A percentile compares a stretch with the other conserved stretches of the same genome.
These are phyloP conservation scores for Loripinus fragilis DNA, from an alignment of 2,888 invertebrate genomes.

Conservation along the genomic window DNA sequence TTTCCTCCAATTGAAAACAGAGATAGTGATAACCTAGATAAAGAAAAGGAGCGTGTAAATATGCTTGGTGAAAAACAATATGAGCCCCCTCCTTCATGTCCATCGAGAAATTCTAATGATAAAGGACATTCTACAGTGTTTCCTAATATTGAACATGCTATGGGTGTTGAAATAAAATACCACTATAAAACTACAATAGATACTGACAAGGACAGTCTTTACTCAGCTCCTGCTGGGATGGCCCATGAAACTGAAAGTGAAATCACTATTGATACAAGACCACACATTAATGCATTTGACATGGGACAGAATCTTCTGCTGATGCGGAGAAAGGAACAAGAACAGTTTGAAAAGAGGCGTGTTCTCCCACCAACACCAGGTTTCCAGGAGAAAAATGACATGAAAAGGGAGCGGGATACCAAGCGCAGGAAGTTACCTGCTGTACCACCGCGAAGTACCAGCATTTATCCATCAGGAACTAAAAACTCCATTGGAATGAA, in stretches of 20 bases:
- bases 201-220: slow-evolving; percentile 43
- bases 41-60: slow-evolving; percentile 38
- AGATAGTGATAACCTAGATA: neutral
- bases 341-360: slow-evolving; percentile 32
- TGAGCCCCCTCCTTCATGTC: neutral
- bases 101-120: slow-evolving; percentile 1
- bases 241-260: slow-evolving; percentile 26
- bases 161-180: slow-evolving; percentile 53
- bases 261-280: neutral
- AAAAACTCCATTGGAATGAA: slow-evolving; percentile 29
- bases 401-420: slow-evolving; percentile 25
- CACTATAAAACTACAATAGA: slow-evolving; percentile 35
- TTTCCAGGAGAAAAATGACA: slow-evolving; percentile 23
- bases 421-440: slow-evolving; percentile 44
- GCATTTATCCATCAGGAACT: slow-evolving; percentile 28
- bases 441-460: slow-evolving; percentile 36
- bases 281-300: slow-evolving; percentile 25
- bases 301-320: slow-evolving; percentile 50
- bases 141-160: slow-evolving; percentile 53
- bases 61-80: slow-evolving; percentile 47
- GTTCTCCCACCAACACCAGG: slow-evolving; percentile 42
- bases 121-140: slow-evolving; percentile 26
- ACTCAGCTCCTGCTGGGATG: slow-evolving; percentile 46
- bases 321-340: slow-evolving; percentile 42
- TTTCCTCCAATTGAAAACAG: slow-evolving; percentile 35